Percentiles rank a stretch among this genome's conserved stretches.
Conservation (phyloP, 35 echinoderm and acorn worm genomes). For the Apostichopus parvimensis region DNA sequence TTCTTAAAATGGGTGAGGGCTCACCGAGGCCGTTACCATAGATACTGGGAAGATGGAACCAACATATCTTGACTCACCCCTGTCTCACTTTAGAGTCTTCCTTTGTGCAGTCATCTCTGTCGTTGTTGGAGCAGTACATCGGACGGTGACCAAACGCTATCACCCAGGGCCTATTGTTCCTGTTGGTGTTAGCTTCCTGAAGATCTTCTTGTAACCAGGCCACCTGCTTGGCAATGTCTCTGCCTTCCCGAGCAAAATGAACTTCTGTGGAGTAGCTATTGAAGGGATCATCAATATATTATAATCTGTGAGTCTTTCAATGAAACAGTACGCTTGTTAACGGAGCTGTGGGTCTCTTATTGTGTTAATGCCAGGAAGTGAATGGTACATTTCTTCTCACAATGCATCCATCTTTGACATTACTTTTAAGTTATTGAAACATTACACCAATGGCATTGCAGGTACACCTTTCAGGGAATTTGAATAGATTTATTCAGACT, state of each 20-base stretch:
- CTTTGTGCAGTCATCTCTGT: slow-evolving; percentile 73
- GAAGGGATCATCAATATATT: not conserved
- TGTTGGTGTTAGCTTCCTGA: slow-evolving; percentile 62
- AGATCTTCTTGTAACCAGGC: slow-evolving; percentile 71
- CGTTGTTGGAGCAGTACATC: slow-evolving; percentile 84
- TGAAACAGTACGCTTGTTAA: too few species aligned
- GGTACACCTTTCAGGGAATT: too few species aligned
- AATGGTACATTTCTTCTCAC: not conserved
- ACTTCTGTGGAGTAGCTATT: slow-evolving; percentile 89
- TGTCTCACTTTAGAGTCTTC: slow-evolving; percentile 46
- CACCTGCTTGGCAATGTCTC: slow-evolving; percentile 44
- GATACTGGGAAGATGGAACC: too few species aligned
- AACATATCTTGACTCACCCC: slow-evolving; percentile 30
- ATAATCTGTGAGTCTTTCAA: not conserved
- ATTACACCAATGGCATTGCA: too few species aligned
- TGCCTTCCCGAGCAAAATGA: slow-evolving; percentile 58
- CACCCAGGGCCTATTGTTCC: slow-evolving; percentile 72
- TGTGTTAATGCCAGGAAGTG: too few species aligned
- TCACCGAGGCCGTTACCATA: too few species aligned
- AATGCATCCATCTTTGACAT: not conserved
- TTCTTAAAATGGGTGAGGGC: too few species aligned
- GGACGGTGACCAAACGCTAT: slow-evolving; percentile 88
- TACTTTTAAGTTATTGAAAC: too few species aligned
- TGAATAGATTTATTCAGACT: too few species aligned
- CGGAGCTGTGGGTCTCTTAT: too few species aligned